Evolutionary conservation across 92 coral and sea anemone species (phyloP).

Genomic region (Palythoa heliodiscus): DNA sequence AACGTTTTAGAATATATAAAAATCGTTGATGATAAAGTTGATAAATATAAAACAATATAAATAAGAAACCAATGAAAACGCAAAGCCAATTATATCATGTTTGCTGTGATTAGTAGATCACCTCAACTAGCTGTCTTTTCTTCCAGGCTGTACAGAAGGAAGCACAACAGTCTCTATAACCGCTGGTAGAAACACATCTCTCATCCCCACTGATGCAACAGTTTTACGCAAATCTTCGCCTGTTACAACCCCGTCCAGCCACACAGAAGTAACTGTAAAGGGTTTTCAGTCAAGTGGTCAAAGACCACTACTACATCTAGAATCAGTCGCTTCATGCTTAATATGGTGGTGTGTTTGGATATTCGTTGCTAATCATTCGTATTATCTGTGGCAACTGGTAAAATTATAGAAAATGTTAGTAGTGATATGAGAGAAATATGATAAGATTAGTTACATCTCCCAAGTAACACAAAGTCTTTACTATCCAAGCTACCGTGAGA

Average conservation of each 20-base stretch:
- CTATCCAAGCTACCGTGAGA: no score
- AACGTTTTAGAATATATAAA: no score
- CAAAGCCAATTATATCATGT: no score
- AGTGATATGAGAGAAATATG: neutral
- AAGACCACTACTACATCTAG: neutral
- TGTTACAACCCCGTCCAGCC: neutral
- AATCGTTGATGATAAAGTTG: no score
- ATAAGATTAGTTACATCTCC: neutral
- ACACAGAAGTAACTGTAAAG: neutral
- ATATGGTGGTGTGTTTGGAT: neutral
- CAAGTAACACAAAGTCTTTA: neutral
- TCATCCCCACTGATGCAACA: neutral
- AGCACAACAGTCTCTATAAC: neutral
- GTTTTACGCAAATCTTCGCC: neutral
- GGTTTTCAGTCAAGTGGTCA: neutral
- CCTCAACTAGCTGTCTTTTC: neutral
- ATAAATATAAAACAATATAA: no score
- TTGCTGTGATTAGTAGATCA: neutral
- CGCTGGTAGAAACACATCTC: neutral
- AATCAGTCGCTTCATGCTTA: neutral
- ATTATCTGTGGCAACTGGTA: neutral
- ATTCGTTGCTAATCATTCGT: neutral
- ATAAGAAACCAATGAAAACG: no score
- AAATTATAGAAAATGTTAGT: neutral
- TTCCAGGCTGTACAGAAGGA: conserved; percentile 13